These are phyloP conservation scores for Drosophila subquinaria DNA, from an alignment of 2,888 invertebrate species.

Conservation along the genomic window DNA sequence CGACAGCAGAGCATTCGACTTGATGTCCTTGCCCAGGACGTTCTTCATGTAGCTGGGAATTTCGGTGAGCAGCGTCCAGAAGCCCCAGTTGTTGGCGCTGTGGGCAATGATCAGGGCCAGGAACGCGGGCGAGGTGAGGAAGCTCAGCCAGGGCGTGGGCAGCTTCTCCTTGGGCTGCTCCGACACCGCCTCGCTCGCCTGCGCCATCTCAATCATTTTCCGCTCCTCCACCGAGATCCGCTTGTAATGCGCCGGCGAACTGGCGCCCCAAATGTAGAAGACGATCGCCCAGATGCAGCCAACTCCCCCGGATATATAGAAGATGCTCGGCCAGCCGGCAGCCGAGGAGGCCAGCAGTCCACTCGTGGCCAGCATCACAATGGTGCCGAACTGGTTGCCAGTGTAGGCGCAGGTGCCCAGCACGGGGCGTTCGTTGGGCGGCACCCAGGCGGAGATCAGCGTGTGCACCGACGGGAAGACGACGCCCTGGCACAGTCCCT, in stretches of 20 bases:
- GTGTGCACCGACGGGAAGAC: constrained; percentile 90
- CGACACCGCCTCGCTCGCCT: constrained; percentile 59
- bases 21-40: constrained; percentile 90
- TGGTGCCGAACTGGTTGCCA: constrained; percentile 92
- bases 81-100: constrained; percentile 91
- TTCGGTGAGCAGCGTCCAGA: constrained; percentile 93
- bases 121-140: constrained; percentile 91
- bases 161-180: constrained; percentile 79
- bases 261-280: constrained; percentile 89
- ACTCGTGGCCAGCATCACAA: constrained; percentile 90
- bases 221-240: constrained; percentile 88
- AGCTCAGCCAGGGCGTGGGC: constrained; percentile 90
- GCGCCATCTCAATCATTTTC: constrained; percentile 89
- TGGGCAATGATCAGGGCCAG: constrained; percentile 91
- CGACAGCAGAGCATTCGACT: constrained; percentile 90
- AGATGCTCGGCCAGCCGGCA: constrained; percentile 92
- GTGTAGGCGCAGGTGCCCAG: constrained; percentile 89
- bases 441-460: constrained; percentile 90
- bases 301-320: constrained; percentile 90
- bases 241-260: constrained; percentile 88
- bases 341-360: constrained; percentile 89
- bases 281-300: constrained; percentile 88
- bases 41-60: constrained; percentile 92
- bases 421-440: constrained; percentile 88
- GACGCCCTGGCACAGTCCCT: constrained; percentile 90